Conservation (phyloP, 2,113 vertebrate genomes). For the Canis aureus region DNA sequence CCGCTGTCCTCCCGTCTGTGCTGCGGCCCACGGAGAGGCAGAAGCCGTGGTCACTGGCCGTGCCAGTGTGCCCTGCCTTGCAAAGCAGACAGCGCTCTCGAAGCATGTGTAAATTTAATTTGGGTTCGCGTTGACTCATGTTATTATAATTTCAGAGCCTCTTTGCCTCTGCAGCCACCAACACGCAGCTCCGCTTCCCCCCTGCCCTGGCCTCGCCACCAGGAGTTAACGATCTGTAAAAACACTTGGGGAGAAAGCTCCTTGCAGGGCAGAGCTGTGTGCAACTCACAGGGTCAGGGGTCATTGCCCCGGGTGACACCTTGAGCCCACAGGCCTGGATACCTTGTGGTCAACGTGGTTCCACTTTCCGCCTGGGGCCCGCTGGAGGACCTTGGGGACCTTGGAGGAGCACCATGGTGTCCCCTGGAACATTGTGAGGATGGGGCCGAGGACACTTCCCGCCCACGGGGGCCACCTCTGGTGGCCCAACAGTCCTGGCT, state of each 20-base stretch:
- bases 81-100: not conserved
- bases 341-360: not conserved
- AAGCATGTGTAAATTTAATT: not conserved
- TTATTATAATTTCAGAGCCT: not conserved
- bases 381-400: not conserved
- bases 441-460: not conserved
- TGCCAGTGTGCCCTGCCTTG: not conserved
- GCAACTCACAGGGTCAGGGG: not conserved
- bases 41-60: not conserved
- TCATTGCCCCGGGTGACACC: not conserved
- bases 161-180: accelerated
- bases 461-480: accelerated
- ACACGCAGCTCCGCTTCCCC: not conserved
- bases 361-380: not conserved
- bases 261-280: not conserved
- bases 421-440: too few species aligned
- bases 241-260: not conserved
- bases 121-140: not conserved
- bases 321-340: not conserved
- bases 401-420: not conserved
- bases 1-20: not conserved
- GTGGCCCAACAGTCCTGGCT: accelerated
- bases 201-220: not conserved
- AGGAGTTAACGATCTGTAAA: not conserved
- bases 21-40: not conserved